Conservation (phyloP, 2,113 vertebrate genomes). For the Ceuthmochares aereus region DNA sequence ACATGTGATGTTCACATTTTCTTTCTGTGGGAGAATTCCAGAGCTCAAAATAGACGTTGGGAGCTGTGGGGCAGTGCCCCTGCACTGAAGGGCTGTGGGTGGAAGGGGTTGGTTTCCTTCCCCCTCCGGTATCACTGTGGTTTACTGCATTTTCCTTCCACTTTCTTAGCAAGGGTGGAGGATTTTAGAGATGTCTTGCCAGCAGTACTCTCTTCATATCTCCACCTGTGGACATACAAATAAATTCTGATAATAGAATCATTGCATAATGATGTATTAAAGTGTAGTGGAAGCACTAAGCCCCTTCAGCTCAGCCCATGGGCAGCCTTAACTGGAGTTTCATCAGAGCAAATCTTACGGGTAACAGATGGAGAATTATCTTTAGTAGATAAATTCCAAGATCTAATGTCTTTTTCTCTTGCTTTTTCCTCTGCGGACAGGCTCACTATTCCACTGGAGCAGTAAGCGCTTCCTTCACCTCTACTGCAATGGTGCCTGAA, state of each 20-base stretch:
- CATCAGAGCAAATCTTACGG: background rate
- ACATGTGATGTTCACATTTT: background rate
- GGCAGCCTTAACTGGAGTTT: background rate
- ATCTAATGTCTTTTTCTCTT: background rate
- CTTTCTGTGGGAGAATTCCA: background rate
- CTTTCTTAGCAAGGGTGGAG: background rate
- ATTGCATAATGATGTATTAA: background rate
- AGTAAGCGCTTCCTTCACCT: slow-evolving; percentile 96
- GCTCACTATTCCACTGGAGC: slow-evolving; percentile 97
- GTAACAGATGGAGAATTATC: slow-evolving; percentile 21
- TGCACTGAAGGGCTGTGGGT: background rate
- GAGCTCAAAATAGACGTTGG: background rate
- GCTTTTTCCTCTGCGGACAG: slow-evolving; percentile 63
- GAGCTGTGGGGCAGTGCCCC: background rate
- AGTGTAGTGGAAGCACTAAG: background rate
- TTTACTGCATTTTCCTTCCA: background rate
- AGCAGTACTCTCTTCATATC: background rate
- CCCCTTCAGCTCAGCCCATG: background rate
- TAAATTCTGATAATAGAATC: background rate
- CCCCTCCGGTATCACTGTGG: background rate
- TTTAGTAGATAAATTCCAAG: background rate
- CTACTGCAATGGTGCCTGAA: slow-evolving; percentile 93
- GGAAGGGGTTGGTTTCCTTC: background rate
- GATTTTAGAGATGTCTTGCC: background rate
- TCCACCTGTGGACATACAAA: background rate